Base-by-base conservation (phyloP, 2,888 invertebrate genomes). In the Conistra vaccinii region DNA sequence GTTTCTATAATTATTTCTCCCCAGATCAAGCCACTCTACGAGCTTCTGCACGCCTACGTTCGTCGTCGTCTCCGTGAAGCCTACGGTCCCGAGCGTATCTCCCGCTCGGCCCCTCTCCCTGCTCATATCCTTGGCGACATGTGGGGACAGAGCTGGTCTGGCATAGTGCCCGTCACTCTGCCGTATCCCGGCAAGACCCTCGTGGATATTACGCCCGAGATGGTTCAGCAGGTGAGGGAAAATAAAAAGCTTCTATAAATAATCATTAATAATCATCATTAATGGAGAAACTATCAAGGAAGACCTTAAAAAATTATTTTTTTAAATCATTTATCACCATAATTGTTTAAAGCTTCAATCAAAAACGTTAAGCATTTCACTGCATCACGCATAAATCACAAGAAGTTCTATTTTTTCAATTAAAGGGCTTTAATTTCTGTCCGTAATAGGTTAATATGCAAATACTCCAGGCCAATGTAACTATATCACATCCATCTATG, bases 131-230 rank as follows among this genome's bases (percentile, higher is more conserved):
- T 99, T 9, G 99, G 99, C 0, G 99, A 99, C 90, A 98, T 99
- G 98, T 99, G 98, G 98, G 98, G 97, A 0, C 99, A 99, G 93
- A 98, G 98, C 62, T 99, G 99, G 99, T 97, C 97, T 0, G 98
- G 98, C 81, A 98, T 98, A 32, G 97, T 98, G 78, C 98, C 98
- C 79, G 95, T 98, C 60, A 97, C 98, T 0, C 97, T 98, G 83
- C 99, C 99, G 0, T 99, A 98, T 93, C 98, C 98, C 2, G 98
- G 98, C 29, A 98, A 98, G 90, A 97, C 97, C 73, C 97, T 98
- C 83, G 97, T 99, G 9, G 99, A 99, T 93, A 98, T 99, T 0
- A 98, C 98, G 0, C 97, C 97, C 1, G 98, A 98, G 91, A 98
- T 99, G 98, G 92, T 97, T 39, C 97, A 97, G 87, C 98, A 98